Evolutionary conservation across 2,113 vertebrate species (phyloP).

Genomic region (Bombycilla garrulus): DNA sequence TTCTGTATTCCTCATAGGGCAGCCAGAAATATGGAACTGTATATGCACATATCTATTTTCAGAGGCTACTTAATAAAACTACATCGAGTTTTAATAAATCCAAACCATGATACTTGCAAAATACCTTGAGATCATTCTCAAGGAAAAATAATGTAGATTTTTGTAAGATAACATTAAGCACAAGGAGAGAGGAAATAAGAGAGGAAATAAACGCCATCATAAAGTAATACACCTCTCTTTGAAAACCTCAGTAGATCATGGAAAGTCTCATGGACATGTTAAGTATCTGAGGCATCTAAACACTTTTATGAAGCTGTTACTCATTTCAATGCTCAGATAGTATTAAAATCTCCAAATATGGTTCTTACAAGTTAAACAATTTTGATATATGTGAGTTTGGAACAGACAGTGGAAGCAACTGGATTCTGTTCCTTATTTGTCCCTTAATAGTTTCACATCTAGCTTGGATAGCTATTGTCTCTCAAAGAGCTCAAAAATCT

Average conservation of each 20-base stretch:
- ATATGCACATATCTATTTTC: not conserved
- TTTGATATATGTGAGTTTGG: not conserved
- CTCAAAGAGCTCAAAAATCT: not conserved
- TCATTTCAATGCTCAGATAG: not conserved
- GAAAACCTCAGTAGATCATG: not conserved
- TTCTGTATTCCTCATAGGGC: not conserved
- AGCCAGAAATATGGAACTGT: not conserved
- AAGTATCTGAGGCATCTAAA: not conserved
- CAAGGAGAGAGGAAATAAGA: not conserved
- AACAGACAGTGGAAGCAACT: not conserved
- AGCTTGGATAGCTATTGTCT: not conserved
- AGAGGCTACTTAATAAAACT: not conserved
- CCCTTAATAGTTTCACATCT: not conserved
- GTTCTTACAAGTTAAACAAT: not conserved
- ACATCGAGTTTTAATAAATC: not conserved
- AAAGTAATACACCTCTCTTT: not conserved
- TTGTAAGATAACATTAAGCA: not conserved
- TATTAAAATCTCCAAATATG: not conserved
- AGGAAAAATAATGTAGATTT: not conserved
- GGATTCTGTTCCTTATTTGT: not conserved
- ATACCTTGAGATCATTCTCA: not conserved
- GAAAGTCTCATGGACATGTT: not conserved
- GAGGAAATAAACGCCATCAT: not conserved
- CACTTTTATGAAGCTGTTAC: not conserved
- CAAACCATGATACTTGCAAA: not conserved